These are phyloP conservation scores for Streblospio benedicti DNA, from an alignment of 1,140 invertebrate species.

Conservation along the genomic window DNA sequence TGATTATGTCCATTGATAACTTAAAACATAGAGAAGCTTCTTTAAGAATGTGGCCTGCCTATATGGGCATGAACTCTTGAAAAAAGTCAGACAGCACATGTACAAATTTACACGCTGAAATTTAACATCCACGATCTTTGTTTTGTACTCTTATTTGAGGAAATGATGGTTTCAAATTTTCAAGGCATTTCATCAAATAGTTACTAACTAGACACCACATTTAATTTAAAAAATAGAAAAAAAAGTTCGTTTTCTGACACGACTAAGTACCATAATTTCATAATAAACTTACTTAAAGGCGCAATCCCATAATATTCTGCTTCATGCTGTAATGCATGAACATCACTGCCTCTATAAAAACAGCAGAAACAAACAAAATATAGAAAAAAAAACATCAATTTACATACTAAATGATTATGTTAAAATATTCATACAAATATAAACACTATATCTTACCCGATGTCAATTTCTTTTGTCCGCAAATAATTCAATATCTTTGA, in stretches of 20 bases:
- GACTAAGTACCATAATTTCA: neutral
- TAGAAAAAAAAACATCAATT: too few species aligned
- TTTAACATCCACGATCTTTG: too few species aligned
- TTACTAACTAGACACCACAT: neutral
- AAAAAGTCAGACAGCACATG: too few species aligned
- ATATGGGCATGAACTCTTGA: too few species aligned
- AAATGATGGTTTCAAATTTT: neutral
- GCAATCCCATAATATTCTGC: slow-evolving; percentile 96
- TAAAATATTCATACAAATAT: too few species aligned
- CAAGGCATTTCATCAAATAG: neutral
- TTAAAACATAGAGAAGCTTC: too few species aligned
- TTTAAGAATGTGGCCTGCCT: too few species aligned
- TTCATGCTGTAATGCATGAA: slow-evolving; percentile 72
- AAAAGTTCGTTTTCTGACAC: neutral
- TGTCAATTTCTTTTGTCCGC: slow-evolving; percentile 82
- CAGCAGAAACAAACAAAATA: neutral
- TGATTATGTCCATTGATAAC: too few species aligned
- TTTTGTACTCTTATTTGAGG: too few species aligned
- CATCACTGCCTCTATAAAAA: slow-evolving; percentile 43
- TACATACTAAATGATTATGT: too few species aligned
- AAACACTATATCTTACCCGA: slow-evolving; percentile 67
- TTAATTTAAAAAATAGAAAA: neutral
- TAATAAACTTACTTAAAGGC: slow-evolving; percentile 55
- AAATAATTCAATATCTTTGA: slow-evolving; percentile 86
- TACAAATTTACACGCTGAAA: too few species aligned